A percentile compares a stretch with the other conserved stretches of the same genome.
Conservation (phyloP, 2,797 vertebrate species). For the Micrastur ruficollis region DNA sequence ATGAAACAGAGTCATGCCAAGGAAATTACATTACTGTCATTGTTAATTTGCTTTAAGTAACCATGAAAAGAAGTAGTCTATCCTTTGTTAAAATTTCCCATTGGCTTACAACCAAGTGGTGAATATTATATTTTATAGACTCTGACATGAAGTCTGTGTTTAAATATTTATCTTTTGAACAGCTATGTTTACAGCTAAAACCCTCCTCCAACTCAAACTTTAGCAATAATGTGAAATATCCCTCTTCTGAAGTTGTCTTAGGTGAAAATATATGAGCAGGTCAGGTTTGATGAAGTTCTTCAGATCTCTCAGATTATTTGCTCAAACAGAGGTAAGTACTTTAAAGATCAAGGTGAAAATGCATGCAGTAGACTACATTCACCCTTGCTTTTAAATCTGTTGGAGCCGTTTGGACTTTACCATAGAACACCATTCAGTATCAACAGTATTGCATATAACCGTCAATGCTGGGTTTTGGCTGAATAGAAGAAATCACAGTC, state of each 20-base stretch:
- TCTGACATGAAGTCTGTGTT: slow-evolving; percentile 38
- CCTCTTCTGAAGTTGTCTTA: background rate
- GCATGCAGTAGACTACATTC: background rate
- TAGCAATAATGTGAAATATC: background rate
- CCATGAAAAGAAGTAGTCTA: slow-evolving; percentile 52
- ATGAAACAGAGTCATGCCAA: slow-evolving; percentile 62
- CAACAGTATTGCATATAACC: background rate
- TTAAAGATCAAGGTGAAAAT: background rate
- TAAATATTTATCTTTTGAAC: slow-evolving; percentile 70
- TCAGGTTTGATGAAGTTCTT: background rate
- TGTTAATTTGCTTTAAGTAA: slow-evolving; percentile 74
- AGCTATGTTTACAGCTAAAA: slow-evolving; percentile 36
- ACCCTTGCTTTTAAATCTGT: background rate
- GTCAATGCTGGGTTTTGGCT: background rate
- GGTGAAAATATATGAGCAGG: background rate
- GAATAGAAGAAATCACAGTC: background rate
- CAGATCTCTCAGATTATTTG: background rate
- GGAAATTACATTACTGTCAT: slow-evolving; percentile 69
- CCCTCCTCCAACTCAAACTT: background rate
- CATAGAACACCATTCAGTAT: background rate
- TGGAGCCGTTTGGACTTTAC: background rate
- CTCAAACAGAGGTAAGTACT: background rate
- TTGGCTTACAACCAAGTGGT: slow-evolving; percentile 55
- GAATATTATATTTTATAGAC: slow-evolving; percentile 64
- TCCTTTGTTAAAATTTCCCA: slow-evolving; percentile 47